Percentiles rank a stretch among this genome's conserved stretches.
These are phyloP conservation scores for Cebus imitator DNA, from an alignment of 2,113 vertebrate species.

Conservation along the genomic window DNA sequence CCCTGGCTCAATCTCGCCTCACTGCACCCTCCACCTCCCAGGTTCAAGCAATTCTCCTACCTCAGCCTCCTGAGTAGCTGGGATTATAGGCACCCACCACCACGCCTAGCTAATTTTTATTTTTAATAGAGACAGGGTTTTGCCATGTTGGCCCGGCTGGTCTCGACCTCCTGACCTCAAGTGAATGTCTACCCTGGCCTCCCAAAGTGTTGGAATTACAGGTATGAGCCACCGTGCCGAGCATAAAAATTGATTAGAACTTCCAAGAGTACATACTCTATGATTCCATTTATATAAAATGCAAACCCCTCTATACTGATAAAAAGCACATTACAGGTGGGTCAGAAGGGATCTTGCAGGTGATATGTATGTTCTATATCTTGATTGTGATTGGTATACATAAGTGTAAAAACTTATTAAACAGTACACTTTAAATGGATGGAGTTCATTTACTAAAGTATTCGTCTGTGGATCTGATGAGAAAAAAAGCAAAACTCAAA, in stretches of 20 bases:
- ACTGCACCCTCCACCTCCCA: too few relatives aligned
- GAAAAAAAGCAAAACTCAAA: neutral
- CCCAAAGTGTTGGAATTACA: too few relatives aligned
- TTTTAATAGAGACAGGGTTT: too few relatives aligned
- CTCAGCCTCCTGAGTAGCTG: too few relatives aligned
- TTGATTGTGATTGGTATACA: neutral
- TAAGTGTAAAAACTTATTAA: neutral
- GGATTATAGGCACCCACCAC: too few relatives aligned
- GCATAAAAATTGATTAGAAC: neutral
- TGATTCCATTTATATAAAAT: constrained; percentile 26
- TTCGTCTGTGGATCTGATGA: neutral
- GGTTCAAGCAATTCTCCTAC: too few relatives aligned
- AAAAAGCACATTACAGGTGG: neutral
- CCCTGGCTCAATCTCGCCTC: too few relatives aligned
- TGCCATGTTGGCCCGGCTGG: too few relatives aligned
- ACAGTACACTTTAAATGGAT: neutral
- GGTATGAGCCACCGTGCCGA: too few relatives aligned
- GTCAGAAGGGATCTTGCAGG: neutral
- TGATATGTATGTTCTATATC: neutral
- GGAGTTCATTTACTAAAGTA: neutral
- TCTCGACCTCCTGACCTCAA: too few relatives aligned
- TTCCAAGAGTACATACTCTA: neutral
- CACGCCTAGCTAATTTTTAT: too few relatives aligned
- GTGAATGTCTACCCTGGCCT: too few relatives aligned
- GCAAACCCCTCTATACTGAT: neutral